Percentiles rank a stretch among this genome's conserved stretches.
These are phyloP conservation scores for Drosophila neotestacea DNA, from an alignment of 2,888 invertebrate genomes.

Conservation along the genomic window DNA sequence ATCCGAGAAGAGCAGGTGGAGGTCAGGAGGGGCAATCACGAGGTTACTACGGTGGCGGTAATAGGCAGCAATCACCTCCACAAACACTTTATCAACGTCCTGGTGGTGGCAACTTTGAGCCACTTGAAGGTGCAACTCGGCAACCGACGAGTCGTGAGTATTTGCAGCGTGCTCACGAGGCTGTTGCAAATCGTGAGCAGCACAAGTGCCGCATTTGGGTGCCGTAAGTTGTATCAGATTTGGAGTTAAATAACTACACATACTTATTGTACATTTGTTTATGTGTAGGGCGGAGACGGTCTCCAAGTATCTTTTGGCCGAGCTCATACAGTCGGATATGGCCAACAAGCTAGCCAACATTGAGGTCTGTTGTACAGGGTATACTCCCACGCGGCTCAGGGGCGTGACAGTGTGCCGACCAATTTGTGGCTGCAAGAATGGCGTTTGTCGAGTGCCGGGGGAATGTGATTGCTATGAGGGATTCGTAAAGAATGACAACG, in stretches of 20 bases:
- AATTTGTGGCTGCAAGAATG: constrained; percentile 81
- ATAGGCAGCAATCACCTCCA: constrained; percentile 30
- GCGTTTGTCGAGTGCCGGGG: constrained; percentile 76
- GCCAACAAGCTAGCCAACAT: constrained; percentile 87
- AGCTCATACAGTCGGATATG: constrained; percentile 80
- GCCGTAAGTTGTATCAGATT: constrained; percentile 75
- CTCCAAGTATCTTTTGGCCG: constrained; percentile 71
- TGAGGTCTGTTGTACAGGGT: constrained; percentile 91
- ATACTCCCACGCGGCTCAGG: constrained; percentile 74
- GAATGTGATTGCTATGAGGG: constrained; percentile 82
- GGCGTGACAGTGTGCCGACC: constrained; percentile 74
- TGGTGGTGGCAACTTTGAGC: constrained; percentile 28
- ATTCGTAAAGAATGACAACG: constrained; percentile 81
- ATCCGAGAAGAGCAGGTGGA: constrained; percentile 21
- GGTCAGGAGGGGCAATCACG: constrained; percentile 24
- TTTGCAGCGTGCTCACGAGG: constrained; percentile 48
- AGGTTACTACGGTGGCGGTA: constrained; percentile 22
- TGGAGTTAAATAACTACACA: background rate
- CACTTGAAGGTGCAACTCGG: constrained; percentile 4
- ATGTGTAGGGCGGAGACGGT: constrained; percentile 69
- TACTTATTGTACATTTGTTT: background rate
- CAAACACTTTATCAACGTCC: constrained; percentile 42
- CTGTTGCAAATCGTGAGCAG: constrained; percentile 29
- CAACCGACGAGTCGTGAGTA: constrained; percentile 44
- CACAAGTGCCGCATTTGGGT: constrained; percentile 81